A percentile compares a stretch with the other conserved stretches of the same genome.
Conservation (phyloP, 1,140 invertebrate genomes). For the Phymastichus coffea region DNA sequence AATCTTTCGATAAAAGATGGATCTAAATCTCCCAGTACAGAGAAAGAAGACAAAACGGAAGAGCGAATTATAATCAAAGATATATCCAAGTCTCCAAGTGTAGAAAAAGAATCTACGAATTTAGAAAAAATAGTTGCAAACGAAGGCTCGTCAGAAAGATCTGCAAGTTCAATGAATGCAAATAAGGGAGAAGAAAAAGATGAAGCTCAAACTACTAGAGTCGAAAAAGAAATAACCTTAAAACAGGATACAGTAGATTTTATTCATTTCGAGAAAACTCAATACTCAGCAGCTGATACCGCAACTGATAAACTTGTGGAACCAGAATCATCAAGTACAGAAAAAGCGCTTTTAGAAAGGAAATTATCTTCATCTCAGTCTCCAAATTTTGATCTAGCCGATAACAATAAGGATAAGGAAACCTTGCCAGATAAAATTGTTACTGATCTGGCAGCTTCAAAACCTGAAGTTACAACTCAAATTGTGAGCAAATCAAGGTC, state of each 20-base stretch:
- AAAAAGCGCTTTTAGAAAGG: too few relatives aligned
- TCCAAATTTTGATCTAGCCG: too few relatives aligned
- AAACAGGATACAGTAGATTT: too few relatives aligned
- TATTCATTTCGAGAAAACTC: too few relatives aligned
- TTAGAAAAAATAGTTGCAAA: too few relatives aligned
- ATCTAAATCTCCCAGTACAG: not conserved
- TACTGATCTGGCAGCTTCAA: too few relatives aligned
- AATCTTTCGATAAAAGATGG: not conserved
- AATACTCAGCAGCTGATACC: too few relatives aligned
- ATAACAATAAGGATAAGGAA: too few relatives aligned
- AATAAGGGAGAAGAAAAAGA: not conserved
- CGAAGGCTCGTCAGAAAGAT: not conserved
- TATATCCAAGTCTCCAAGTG: not conserved
- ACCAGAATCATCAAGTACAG: not conserved
- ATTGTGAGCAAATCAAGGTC: conserved; percentile 21
- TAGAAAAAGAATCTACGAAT: not conserved
- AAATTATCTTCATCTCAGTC: too few relatives aligned
- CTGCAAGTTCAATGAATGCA: not conserved
- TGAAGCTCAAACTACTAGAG: conserved; percentile 21
- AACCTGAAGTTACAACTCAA: too few relatives aligned
- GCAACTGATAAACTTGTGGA: not conserved
- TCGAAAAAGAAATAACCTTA: conserved; percentile 10
- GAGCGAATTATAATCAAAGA: not conserved
- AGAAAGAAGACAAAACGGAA: conserved; percentile 14
- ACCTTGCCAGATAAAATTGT: too few relatives aligned